These are phyloP conservation scores for Himalopsyche kuldschensis DNA, from an alignment of 2,888 invertebrate genomes.

Conservation along the genomic window DNA sequence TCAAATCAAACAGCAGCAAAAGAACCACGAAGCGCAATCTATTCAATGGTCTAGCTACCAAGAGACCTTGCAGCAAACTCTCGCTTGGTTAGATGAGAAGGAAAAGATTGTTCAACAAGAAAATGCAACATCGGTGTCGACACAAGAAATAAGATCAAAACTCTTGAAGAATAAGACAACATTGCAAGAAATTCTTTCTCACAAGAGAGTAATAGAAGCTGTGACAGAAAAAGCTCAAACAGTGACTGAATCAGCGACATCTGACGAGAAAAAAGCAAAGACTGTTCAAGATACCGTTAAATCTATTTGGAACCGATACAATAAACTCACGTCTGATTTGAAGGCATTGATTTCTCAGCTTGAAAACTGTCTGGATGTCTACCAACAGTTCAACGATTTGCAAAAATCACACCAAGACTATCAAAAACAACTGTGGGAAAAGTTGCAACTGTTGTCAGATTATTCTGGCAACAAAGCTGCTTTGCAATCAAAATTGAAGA, in stretches of 20 bases:
- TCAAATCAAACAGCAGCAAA: conserved; percentile 81
- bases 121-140: conserved; percentile 62
- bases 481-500: conserved; percentile 78
- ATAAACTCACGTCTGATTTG: conserved; percentile 67
- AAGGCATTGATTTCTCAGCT: conserved; percentile 70
- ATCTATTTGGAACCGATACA: conserved; percentile 76
- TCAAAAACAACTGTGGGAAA: conserved; percentile 89
- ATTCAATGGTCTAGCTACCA: conserved; percentile 84
- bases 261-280: conserved; percentile 59
- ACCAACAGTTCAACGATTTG: conserved; percentile 83
- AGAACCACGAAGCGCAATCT: conserved; percentile 79
- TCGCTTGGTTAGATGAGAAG: conserved; percentile 84
- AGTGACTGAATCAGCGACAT: conserved; percentile 62
- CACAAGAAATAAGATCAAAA: conserved; percentile 84
- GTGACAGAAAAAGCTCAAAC: conserved; percentile 85
- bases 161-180: conserved; percentile 82
- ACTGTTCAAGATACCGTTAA: conserved; percentile 71
- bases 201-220: conserved; percentile 88
- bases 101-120: conserved; percentile 77
- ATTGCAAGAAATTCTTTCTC: conserved; percentile 86
- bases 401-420: conserved; percentile 87
- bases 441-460: conserved; percentile 79
- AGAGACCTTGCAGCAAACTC: conserved; percentile 79
- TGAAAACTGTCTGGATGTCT: conserved; percentile 76
- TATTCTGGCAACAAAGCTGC: conserved; percentile 84